Evolutionary conservation across 2,797 vertebrate species (phyloP).

Genomic region (Karalla daura): DNA sequence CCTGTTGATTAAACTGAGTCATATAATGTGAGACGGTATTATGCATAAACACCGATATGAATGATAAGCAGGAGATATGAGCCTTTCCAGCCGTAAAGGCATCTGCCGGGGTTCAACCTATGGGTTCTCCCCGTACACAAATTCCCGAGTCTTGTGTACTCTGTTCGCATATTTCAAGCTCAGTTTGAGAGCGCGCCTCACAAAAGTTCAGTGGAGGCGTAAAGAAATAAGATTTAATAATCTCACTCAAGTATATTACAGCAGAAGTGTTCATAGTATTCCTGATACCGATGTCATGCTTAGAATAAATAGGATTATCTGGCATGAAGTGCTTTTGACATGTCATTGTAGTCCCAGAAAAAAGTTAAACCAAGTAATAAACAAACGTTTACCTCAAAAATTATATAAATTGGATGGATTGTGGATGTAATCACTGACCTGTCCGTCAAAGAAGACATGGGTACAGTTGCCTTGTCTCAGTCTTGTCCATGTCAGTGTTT

Average conservation of each 20-base stretch:
- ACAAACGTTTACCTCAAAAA: conserved; percentile 68
- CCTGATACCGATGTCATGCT: background rate
- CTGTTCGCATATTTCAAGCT: conserved; percentile 32
- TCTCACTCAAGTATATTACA: conserved; percentile 4
- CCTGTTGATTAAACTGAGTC: conserved; percentile 72
- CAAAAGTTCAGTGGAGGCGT: conserved; percentile 9
- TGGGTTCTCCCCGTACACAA: conserved; percentile 5
- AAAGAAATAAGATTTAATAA: conserved; percentile 2
- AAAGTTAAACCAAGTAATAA: conserved; percentile 51
- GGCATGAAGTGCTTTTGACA: background rate
- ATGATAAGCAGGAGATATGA: conserved; percentile 70
- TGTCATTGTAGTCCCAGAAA: background rate
- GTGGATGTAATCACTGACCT: conserved; percentile 88
- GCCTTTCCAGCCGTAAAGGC: conserved; percentile 48
- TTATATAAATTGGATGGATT: conserved; percentile 71
- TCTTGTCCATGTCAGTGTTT: conserved; percentile 91
- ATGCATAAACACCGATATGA: conserved; percentile 74
- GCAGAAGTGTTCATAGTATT: background rate
- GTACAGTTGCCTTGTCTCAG: conserved; percentile 84
- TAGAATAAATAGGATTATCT: background rate
- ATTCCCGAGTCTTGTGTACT: conserved; percentile 28
- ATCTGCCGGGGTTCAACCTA: conserved; percentile 23
- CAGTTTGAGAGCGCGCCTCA: conserved; percentile 4
- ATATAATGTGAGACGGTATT: conserved; percentile 73
- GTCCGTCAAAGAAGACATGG: conserved; percentile 79